Evolutionary conservation across 2,797 vertebrate species (phyloP), one percentile per base, ranked within the genome.

Genomic region (Hirundo rustica): DNA sequence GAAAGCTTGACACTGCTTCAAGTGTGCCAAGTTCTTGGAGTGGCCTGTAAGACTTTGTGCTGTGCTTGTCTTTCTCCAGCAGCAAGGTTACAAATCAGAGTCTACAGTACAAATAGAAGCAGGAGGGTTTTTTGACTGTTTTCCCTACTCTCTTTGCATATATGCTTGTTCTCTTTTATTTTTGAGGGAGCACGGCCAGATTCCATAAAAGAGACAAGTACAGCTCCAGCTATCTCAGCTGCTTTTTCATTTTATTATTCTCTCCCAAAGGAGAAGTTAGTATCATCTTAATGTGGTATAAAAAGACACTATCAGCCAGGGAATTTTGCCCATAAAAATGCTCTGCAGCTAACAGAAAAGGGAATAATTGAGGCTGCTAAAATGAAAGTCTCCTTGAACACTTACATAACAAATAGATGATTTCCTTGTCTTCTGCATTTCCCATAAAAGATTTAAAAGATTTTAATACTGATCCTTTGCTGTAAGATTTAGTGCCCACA

Each of bases 321-420:
- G 88, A 96, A 84, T 93, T 93, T 90, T 90, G 32, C 42, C 81
- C 62, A 93, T 94, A 92, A 93, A 95, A 95, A 68, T 70, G 18
- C 18, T 93, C 73, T 73, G 62, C 58, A 81, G 83, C n/a, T 84
- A 75, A 90, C 91, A 94, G 76, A 89, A 91, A 65, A 34, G 36
- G 44, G 19, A 84, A 86, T 95, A 93, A 95, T 78, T 64, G 70
- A 88, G 90, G 58, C 73, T 81, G 51, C 70, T 95, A 84, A 93
- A 95, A 94, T 93, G 27, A 93, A 96, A 88, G 44, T 84, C 88
- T 94, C 66, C 93, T 90, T 93, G 87, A 94, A 81, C 88, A 65
- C 66, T 84, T 81, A 75, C 73, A 90, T 92, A 90, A 68, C 57
- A 95, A 92, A 89, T 57, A 84, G 30, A 89, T 89, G 78, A 47